These are phyloP conservation scores for Xenopus borealis DNA, from an alignment of 2,113 vertebrate genomes.

Conservation along the genomic window DNA sequence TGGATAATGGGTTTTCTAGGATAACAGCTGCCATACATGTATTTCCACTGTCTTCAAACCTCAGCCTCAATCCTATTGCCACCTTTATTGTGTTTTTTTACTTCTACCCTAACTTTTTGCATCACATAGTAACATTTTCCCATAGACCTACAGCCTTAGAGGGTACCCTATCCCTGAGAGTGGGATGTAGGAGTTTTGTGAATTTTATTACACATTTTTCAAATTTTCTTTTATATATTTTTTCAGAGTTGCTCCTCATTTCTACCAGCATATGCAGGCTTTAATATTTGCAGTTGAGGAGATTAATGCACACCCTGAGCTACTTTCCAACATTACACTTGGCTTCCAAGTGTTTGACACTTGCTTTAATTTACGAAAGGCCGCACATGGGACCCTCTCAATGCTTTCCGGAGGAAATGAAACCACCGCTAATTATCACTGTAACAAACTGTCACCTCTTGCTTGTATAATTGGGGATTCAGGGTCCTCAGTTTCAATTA, in stretches of 20 bases:
- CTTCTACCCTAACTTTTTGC: no score
- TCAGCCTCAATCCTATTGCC: no score
- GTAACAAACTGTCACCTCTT: constrained; percentile 8
- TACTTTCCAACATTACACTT: constrained; percentile 31
- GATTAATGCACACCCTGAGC: background rate
- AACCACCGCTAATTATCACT: constrained; percentile 41
- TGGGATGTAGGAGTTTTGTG: no score
- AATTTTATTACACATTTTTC: no score
- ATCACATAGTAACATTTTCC: no score
- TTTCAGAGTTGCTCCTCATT: constrained; percentile 5
- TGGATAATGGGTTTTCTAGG: no score
- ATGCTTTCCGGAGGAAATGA: constrained; percentile 25
- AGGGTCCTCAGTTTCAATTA: constrained; percentile 12
- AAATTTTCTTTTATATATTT: no score
- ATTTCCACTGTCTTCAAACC: no score
- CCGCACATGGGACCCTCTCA: constrained; percentile 1
- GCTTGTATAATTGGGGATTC: constrained; percentile 36
- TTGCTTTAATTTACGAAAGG: constrained; percentile 1
- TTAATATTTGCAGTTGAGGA: constrained; percentile 25
- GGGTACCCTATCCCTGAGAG: no score
- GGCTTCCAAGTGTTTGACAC: constrained; percentile 33
- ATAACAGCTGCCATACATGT: no score
- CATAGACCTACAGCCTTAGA: no score
- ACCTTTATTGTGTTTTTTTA: no score
- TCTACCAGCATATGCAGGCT: constrained; percentile 21